Evolutionary conservation across 2,888 invertebrate genomes (phyloP), one percentile per base, ranked within the genome.

Genomic region (Proisotoma minuta): DNA sequence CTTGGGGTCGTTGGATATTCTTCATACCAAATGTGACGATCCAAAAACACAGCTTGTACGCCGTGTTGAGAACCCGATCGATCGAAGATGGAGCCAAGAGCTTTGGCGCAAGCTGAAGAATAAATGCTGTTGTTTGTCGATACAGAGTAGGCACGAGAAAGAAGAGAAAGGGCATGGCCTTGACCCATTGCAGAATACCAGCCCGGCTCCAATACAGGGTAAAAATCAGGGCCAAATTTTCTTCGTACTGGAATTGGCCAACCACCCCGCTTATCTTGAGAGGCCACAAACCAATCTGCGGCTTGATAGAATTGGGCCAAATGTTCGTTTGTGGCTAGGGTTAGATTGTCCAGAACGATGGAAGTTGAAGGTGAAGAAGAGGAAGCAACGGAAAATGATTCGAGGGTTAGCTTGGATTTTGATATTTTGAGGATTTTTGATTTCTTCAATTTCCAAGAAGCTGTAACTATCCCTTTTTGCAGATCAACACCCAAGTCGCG

Each of bases 111-210:
- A 1, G 97, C 97, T 0, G 93, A 87, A 59, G 85, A 83, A 68
- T 97, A 81, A 79, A 93, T 98, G 50, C 82, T 78, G 61, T 81
- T 80, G 76, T 81, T 76, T 49, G 84, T 84, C 26, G 91, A 91
- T 77, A 87, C 86, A 79, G 87, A 82, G 80, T 88, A 95, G 0
- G 97, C 97, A 72, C 99, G 83, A 0, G 92, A 85, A 57, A 99
- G 82, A n/a, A 98, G 84, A 0, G 97, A 97, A 73, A 99, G 89
- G 24, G 88, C 92, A 79, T 99, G 98, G 0, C 99, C 98, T 78
- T 99, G 98, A 2, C 93, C 95, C 99, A 99, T 99, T 0, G 97
- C 93, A 0, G 96, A 97, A 78, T 94, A 89, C 95, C 95, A 95
- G 63, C 94, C 94, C 1, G 93, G 87, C 72, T 84, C 82, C 52